Percentiles rank a stretch among this genome's conserved stretches.
Evolutionary conservation across 1,140 invertebrate species (phyloP).

Genomic region (Papilio xuthus): DNA sequence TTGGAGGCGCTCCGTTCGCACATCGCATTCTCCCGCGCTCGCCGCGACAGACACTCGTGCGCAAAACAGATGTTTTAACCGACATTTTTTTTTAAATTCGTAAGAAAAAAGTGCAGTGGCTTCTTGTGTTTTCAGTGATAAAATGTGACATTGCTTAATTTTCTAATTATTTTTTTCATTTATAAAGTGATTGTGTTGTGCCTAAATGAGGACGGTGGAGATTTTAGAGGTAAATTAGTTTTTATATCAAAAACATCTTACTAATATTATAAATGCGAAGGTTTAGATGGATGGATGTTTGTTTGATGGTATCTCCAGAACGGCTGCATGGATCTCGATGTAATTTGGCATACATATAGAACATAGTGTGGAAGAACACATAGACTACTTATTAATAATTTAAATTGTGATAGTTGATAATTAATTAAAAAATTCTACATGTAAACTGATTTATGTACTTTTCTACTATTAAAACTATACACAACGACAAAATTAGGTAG

Average conservation of each 20-base stretch:
- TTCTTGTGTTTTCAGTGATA: conserved; percentile 39
- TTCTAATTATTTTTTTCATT: conserved; percentile 34
- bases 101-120: conserved; percentile 33
- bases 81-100: not conserved
- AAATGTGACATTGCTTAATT: conserved; percentile 41
- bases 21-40: not conserved
- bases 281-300: too few relatives aligned
- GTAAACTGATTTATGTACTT: too few relatives aligned
- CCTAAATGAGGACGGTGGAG: conserved; percentile 42
- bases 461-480: too few relatives aligned
- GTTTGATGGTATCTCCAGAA: too few relatives aligned
- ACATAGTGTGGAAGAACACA: too few relatives aligned
- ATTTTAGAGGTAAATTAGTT: conserved; percentile 41
- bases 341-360: too few relatives aligned
- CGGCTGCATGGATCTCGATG: too few relatives aligned
- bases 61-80: not conserved
- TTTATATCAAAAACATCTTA: not conserved
- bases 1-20: conserved; percentile 25
- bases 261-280: too few relatives aligned
- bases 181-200: conserved; percentile 29
- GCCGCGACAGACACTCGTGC: conserved; percentile 49
- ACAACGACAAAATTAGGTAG: too few relatives aligned
- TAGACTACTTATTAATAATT: too few relatives aligned
- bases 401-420: too few relatives aligned
- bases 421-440: too few relatives aligned